phyloP scores from a whole-genome alignment of 2,113 vertebrate species.

The Martes martes region DNA sequence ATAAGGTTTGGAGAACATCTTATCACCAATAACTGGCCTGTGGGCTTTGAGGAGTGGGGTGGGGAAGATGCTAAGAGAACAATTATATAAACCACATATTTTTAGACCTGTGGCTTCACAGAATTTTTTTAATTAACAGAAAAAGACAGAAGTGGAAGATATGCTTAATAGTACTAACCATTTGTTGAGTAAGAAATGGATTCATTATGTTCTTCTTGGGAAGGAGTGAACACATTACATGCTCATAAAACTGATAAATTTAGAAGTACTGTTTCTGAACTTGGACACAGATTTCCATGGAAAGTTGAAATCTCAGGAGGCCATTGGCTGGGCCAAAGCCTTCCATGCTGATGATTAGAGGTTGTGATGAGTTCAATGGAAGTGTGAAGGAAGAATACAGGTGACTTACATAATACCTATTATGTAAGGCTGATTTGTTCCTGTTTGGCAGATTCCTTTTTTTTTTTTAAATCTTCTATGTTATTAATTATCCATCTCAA shows the following conservation, averaged over 20 bases:
- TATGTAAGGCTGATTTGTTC: background rate
- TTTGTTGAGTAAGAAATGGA: slow-evolving; percentile 24
- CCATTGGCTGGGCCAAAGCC: background rate
- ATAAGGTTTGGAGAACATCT: background rate
- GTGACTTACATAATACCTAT: slow-evolving; percentile 2
- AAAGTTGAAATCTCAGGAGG: slow-evolving; percentile 25
- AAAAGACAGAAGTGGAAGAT: background rate
- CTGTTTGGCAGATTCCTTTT: background rate
- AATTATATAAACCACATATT: slow-evolving; percentile 41
- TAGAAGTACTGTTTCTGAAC: slow-evolving; percentile 26
- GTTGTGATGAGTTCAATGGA: background rate
- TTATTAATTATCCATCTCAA: background rate
- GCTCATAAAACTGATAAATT: slow-evolving; percentile 48
- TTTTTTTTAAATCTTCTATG: background rate
- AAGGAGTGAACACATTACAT: background rate
- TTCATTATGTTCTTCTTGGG: slow-evolving; percentile 17
- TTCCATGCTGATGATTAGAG: background rate
- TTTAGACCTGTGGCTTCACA: background rate
- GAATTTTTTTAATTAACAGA: slow-evolving; percentile 17
- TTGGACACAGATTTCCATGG: background rate
- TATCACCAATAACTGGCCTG: background rate
- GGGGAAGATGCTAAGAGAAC: background rate
- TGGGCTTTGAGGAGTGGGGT: background rate
- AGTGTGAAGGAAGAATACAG: background rate
- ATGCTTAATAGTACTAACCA: background rate